Evolutionary conservation across 2,113 vertebrate species (phyloP).

Genomic region (Menura novaehollandiae): DNA sequence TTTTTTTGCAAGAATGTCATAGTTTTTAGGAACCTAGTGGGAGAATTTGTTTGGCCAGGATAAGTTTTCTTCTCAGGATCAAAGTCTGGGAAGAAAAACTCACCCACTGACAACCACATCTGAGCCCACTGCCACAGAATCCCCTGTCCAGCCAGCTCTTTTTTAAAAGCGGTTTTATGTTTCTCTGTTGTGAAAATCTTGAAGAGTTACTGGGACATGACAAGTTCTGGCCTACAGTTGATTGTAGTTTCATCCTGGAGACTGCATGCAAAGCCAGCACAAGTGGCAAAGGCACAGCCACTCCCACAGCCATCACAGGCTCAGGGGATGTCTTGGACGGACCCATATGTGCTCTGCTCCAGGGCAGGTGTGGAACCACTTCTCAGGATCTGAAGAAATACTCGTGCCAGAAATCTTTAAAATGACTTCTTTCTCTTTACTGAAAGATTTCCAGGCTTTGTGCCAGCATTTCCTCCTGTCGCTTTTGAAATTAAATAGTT

Average conservation of each 20-base stretch:
- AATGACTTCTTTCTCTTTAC: not conserved
- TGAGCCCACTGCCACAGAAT: not conserved
- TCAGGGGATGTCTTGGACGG: not conserved
- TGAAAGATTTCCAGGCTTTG: not conserved
- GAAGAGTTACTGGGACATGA: not conserved
- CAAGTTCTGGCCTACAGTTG: not conserved
- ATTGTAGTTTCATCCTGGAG: not conserved
- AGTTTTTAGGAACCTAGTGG: not conserved
- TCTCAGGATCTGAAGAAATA: not conserved
- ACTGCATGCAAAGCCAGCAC: not conserved
- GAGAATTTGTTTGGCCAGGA: not conserved
- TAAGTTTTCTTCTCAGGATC: not conserved
- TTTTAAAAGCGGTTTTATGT: not conserved
- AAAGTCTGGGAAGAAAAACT: not conserved
- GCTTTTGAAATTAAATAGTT: not conserved
- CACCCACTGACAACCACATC: not conserved
- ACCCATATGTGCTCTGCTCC: not conserved
- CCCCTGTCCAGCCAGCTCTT: not conserved
- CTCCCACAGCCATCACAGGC: not conserved
- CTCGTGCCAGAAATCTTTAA: not conserved
- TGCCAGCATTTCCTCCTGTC: not conserved
- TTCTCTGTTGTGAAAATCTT: not conserved
- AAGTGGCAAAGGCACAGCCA: not conserved
- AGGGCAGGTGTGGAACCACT: not conserved
- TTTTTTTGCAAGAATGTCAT: not conserved